A percentile compares a stretch with the other conserved stretches of the same genome.
Evolutionary conservation across 2,888 invertebrate species (phyloP).

Genomic region (Caenorhabditis afra): DNA sequence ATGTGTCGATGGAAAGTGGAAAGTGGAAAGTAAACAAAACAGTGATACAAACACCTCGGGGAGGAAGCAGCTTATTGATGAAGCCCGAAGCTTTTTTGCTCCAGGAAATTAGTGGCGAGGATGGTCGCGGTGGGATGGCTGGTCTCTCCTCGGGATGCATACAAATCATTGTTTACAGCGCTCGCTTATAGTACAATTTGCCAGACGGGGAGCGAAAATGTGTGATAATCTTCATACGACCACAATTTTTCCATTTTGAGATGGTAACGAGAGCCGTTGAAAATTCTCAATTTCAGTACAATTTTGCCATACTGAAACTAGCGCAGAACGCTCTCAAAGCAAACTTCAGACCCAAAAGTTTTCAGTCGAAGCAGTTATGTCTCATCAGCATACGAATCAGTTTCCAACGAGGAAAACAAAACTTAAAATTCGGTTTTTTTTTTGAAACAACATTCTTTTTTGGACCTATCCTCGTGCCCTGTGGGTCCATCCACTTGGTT

Average conservation of each 20-base stretch:
- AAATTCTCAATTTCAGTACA: too few species aligned
- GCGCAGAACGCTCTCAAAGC: too few species aligned
- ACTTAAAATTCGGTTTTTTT: too few species aligned
- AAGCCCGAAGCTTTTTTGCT: neutral
- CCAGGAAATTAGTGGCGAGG: conserved; percentile 8
- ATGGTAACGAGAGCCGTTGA: too few species aligned
- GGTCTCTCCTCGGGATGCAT: neutral
- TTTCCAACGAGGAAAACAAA: too few species aligned
- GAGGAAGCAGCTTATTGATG: conserved; percentile 6
- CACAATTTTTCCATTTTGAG: too few species aligned
- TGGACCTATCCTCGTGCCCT: too few species aligned
- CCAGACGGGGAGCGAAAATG: neutral
- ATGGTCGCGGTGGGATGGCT: neutral
- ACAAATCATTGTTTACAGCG: conserved; percentile 7
- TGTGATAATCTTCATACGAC: neutral
- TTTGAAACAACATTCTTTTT: too few species aligned
- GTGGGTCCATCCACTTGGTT: conserved; percentile 2
- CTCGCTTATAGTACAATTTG: conserved; percentile 2
- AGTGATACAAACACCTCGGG: conserved; percentile 15
- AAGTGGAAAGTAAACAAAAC: conserved; percentile 43
- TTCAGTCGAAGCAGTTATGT: too few species aligned
- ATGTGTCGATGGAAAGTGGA: conserved; percentile 33
- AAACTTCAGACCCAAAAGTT: too few species aligned
- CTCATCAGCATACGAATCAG: too few species aligned
- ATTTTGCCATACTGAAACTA: too few species aligned